Conservation (phyloP, 2,797 vertebrate species). For the Falco berigora region DNA sequence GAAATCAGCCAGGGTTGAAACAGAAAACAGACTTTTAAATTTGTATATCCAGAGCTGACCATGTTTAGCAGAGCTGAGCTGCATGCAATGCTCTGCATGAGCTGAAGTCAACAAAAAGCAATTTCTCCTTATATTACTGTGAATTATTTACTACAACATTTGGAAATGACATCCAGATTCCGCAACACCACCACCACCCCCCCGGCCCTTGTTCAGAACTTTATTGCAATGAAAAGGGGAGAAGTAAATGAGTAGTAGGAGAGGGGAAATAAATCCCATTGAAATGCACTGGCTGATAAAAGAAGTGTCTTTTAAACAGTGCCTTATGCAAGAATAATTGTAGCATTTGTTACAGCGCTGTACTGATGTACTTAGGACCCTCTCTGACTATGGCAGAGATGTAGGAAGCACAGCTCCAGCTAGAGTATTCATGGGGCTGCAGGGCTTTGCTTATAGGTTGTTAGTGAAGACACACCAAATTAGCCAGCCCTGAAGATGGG, state of each 20-base stretch:
- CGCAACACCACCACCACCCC: not conserved
- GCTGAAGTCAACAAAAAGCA: slow-evolving; percentile 26
- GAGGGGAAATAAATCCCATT: slow-evolving; percentile 48
- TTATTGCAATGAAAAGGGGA: slow-evolving; percentile 59
- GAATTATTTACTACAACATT: slow-evolving; percentile 63
- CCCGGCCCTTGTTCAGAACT: slow-evolving; percentile 9
- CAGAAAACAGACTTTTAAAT: not conserved
- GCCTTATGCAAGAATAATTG: slow-evolving; percentile 45
- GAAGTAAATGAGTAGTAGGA: slow-evolving; percentile 60
- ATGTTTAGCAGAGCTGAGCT: not conserved
- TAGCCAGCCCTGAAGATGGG: not conserved
- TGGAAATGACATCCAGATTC: slow-evolving; percentile 46
- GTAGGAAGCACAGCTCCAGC: not conserved
- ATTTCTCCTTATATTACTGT: slow-evolving; percentile 45
- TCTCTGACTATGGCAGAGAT: slow-evolving; percentile 3
- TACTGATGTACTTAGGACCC: not conserved
- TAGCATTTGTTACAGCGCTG: slow-evolving; percentile 39
- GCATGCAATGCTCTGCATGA: not conserved
- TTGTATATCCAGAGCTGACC: not conserved
- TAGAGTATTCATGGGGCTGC: not conserved
- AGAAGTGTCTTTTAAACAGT: slow-evolving; percentile 49
- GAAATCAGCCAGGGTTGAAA: not conserved
- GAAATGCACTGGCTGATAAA: slow-evolving; percentile 55
- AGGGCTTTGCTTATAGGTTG: not conserved
- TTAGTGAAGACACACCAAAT: not conserved